Percentiles rank a stretch among this genome's conserved stretches.
Conservation (phyloP, 2,797 vertebrate genomes). For the Gymnoscopelus microlampas region DNA sequence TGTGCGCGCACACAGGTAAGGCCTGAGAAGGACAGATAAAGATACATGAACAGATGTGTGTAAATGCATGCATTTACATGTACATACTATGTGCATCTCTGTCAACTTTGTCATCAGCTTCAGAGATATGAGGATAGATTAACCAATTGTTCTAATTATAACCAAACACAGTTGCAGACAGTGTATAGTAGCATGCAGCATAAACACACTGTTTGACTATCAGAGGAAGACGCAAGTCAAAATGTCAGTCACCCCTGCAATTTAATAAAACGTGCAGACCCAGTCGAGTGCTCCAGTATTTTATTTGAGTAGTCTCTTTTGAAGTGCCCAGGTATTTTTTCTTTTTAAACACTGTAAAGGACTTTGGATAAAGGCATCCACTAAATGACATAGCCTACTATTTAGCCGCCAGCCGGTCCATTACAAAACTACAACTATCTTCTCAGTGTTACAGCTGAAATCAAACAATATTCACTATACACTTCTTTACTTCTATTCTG, state of each 20-base stretch:
- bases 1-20: background rate
- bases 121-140: slow-evolving; percentile 43
- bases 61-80: background rate
- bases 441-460: background rate
- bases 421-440: background rate
- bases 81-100: background rate
- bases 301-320: too few species aligned
- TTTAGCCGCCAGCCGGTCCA: too few species aligned
- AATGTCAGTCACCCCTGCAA: too few species aligned
- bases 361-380: background rate
- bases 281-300: too few species aligned
- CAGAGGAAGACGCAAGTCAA: too few species aligned
- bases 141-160: slow-evolving; percentile 34
- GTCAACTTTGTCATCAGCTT: slow-evolving; percentile 28
- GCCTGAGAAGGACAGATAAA: background rate
- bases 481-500: too few species aligned
- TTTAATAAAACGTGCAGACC: too few species aligned
- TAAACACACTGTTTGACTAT: too few species aligned
- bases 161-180: slow-evolving; percentile 22
- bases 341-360: too few species aligned
- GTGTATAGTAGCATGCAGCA: background rate
- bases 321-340: too few species aligned
- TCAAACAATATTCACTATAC: background rate
- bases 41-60: background rate
- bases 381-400: background rate